Evolutionary conservation across 1,140 invertebrate genomes (phyloP).

Genomic region (Leguminivora glycinivorella): DNA sequence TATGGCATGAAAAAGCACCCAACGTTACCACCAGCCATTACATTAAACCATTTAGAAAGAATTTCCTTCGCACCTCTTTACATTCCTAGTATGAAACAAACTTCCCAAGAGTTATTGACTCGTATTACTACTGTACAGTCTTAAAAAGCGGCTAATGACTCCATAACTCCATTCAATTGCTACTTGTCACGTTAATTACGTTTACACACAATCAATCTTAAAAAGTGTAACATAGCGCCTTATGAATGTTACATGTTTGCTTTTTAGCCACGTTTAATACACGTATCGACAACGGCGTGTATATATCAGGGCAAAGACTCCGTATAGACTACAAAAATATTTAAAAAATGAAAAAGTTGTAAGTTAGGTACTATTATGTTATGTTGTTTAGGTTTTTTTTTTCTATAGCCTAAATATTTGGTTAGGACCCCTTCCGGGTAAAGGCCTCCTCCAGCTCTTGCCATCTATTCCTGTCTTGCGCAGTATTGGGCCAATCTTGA

Average conservation of each 20-base stretch:
- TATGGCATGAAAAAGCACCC: not conserved
- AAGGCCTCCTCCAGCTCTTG: too few species aligned
- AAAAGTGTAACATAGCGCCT: not conserved
- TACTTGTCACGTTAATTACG: not conserved
- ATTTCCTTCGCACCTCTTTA: not conserved
- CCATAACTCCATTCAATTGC: conserved; percentile 1
- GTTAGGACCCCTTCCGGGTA: too few species aligned
- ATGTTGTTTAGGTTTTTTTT: too few species aligned
- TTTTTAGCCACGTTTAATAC: not conserved
- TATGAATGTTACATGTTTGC: not conserved
- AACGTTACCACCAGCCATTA: not conserved
- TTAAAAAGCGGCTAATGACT: not conserved
- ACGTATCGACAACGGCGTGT: not conserved
- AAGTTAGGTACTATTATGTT: too few species aligned
- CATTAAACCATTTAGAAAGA: not conserved
- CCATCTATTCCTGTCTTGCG: too few species aligned
- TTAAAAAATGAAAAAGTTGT: too few species aligned
- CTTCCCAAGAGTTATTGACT: not conserved
- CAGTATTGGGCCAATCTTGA: too few species aligned
- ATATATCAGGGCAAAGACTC: too few species aligned
- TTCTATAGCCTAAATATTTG: too few species aligned
- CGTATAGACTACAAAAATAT: too few species aligned
- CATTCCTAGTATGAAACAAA: not conserved
- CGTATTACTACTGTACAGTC: too few species aligned
- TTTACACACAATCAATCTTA: conserved; percentile 9